These are phyloP conservation scores for Lytechinus variegatus DNA, from an alignment of 35 echinoderm and acorn worm species.

Conservation along the genomic window DNA sequence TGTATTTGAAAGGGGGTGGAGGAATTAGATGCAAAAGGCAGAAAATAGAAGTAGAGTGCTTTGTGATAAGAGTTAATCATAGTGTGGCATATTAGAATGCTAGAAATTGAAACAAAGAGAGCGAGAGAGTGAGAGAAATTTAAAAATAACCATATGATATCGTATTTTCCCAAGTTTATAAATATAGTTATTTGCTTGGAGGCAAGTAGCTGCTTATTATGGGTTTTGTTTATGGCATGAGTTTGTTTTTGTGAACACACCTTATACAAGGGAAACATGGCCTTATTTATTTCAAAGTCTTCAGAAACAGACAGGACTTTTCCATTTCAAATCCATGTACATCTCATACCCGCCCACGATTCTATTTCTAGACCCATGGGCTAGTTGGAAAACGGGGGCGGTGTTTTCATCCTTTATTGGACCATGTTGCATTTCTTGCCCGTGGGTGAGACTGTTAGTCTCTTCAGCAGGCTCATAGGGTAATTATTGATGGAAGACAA, in stretches of 20 bases:
- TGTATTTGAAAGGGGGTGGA: neutral
- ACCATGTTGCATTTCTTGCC: neutral
- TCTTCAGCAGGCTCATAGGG: neutral
- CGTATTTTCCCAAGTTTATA: neutral
- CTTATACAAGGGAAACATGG: neutral
- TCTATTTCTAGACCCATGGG: neutral
- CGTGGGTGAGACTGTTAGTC: neutral
- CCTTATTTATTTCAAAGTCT: neutral
- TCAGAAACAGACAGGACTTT: neutral
- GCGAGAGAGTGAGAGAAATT: neutral
- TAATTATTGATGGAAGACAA: constrained; percentile 12
- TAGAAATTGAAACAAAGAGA: neutral
- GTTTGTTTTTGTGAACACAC: neutral
- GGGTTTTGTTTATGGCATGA: neutral
- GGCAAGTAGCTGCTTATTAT: neutral
- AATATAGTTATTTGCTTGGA: neutral
- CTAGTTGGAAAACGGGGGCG: neutral
- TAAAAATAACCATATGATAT: neutral
- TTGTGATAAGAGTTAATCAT: too few relatives aligned
- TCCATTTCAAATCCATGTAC: neutral
- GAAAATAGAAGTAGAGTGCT: neutral
- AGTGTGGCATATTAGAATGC: neutral
- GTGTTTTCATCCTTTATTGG: neutral
- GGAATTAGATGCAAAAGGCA: neutral
- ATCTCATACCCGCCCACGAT: neutral